phyloP scores from a whole-genome alignment of 2,797 vertebrate genomes.

The Hippocampus kuda region DNA sequence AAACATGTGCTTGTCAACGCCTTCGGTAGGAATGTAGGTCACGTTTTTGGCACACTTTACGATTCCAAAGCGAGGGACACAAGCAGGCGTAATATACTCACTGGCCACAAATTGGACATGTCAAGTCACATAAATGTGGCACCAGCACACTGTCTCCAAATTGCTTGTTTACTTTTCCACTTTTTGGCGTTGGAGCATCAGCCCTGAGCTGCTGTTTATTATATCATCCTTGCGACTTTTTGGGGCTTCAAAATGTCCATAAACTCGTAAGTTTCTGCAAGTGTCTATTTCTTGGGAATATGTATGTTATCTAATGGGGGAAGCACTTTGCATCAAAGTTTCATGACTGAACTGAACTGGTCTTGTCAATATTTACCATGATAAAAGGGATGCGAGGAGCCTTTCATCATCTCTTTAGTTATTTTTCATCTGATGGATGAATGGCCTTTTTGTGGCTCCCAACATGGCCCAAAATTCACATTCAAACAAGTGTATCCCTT shows the following conservation, averaged over 20 bases:
- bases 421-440: background rate
- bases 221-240: too few species aligned
- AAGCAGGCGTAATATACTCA: background rate
- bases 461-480: background rate
- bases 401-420: background rate
- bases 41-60: slow-evolving; percentile 51
- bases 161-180: background rate
- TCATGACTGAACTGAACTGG: too few species aligned
- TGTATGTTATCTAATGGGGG: background rate
- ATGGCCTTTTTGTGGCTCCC: background rate
- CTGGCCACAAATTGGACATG: background rate
- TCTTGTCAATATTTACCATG: background rate
- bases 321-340: background rate
- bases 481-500: background rate
- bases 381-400: background rate
- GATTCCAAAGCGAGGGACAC: background rate
- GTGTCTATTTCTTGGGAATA: background rate
- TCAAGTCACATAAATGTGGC: background rate
- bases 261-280: background rate
- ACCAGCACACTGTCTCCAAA: background rate
- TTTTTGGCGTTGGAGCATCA: too few species aligned
- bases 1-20: slow-evolving; percentile 60
- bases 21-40: slow-evolving; percentile 62
- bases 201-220: too few species aligned
- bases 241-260: too few species aligned